Percentiles rank a stretch among this genome's conserved stretches.
These are phyloP conservation scores for Rhinichthys osculus DNA, from an alignment of 2,797 vertebrate genomes.

Conservation along the genomic window DNA sequence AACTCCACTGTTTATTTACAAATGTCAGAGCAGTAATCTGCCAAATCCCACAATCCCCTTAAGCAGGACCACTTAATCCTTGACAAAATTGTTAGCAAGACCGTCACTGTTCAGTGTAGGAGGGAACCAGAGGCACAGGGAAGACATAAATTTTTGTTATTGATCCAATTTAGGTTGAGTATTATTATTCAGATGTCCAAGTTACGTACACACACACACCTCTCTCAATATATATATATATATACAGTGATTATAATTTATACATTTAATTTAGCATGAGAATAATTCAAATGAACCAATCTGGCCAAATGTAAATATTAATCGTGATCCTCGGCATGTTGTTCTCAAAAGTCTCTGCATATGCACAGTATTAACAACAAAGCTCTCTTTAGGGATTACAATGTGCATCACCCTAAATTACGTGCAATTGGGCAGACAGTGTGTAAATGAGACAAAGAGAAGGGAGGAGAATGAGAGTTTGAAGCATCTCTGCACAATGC, in stretches of 20 bases:
- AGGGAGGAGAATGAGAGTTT: constrained; percentile 66
- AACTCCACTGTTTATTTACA: constrained; percentile 80
- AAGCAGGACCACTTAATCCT: constrained; percentile 76
- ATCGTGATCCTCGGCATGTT: not conserved
- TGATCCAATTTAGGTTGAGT: constrained; percentile 13
- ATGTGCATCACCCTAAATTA: not conserved
- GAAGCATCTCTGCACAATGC: constrained; percentile 69
- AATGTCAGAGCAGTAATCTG: constrained; percentile 76
- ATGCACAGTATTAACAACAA: not conserved
- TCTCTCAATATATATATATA: too few species aligned
- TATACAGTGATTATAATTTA: too few species aligned
- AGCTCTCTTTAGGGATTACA: constrained; percentile 13
- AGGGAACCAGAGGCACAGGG: constrained; percentile 46
- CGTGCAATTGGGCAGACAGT: constrained; percentile 3
- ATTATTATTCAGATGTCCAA: not conserved
- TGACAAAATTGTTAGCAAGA: constrained; percentile 68
- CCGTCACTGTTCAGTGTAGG: constrained; percentile 62
- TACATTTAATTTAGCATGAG: too few species aligned
- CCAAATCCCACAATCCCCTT: constrained; percentile 76
- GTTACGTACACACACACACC: too few species aligned
- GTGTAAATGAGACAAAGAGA: constrained; percentile 18
- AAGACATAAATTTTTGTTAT: not conserved
- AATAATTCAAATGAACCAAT: too few species aligned
- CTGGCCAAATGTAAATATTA: not conserved
- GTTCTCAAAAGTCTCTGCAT: not conserved